phyloP scores from a whole-genome alignment of 2,888 invertebrate genomes.

The Drosophila setosimentum region DNA sequence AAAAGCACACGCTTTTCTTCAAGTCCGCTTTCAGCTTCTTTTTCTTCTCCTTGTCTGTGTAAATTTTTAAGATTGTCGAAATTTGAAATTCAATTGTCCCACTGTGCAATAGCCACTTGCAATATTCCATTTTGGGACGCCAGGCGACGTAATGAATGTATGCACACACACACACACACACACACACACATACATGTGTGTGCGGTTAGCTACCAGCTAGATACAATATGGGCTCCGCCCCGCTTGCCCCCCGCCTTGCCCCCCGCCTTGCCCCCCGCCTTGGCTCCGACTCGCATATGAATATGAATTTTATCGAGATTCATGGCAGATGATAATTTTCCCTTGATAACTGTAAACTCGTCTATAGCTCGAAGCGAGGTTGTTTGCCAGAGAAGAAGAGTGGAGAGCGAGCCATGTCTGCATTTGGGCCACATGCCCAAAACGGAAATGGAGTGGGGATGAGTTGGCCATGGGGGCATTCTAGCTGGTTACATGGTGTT shows the following conservation, averaged over 20 bases:
- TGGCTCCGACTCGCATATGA: constrained; percentile 66
- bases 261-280: constrained; percentile 15
- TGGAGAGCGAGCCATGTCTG: constrained; percentile 37
- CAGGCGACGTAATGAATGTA: constrained; percentile 76
- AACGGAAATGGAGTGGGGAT: constrained; percentile 1
- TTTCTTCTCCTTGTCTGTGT: neutral
- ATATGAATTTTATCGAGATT: constrained; percentile 82
- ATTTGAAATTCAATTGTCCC: constrained; percentile 15
- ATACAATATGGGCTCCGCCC: constrained; percentile 58
- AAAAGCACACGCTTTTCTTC: neutral
- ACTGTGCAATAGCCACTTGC: constrained; percentile 49
- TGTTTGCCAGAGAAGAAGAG: constrained; percentile 55
- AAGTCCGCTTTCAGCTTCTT: neutral
- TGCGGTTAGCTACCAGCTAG: constrained; percentile 76
- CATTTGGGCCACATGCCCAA: constrained; percentile 43
- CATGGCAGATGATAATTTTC: constrained; percentile 85
- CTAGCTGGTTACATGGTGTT: constrained; percentile 69
- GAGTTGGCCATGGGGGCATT: neutral
- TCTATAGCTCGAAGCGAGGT: constrained; percentile 85
- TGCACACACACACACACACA: constrained; percentile 2
- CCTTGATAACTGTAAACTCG: constrained; percentile 84
- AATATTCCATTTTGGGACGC: constrained; percentile 73
- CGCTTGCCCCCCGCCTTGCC: constrained; percentile 19
- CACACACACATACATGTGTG: constrained; percentile 12
- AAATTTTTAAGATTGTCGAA: neutral